Conservation (phyloP, 2,888 invertebrate species). For the Agrilus cyanescens region DNA sequence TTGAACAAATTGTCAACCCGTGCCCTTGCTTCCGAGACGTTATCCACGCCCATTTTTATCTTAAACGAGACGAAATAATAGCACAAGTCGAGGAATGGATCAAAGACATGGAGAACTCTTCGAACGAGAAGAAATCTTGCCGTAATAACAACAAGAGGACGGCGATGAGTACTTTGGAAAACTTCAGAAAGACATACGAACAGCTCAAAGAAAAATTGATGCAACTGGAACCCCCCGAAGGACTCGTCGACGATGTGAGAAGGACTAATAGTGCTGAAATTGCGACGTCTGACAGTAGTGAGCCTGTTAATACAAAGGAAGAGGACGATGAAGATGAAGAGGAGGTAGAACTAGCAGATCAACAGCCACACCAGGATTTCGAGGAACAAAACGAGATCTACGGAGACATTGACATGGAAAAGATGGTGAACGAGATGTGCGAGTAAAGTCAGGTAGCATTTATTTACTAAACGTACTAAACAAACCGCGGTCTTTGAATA, state of each 20-base stretch:
- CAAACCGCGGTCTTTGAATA: too few species aligned
- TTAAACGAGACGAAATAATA: conserved; percentile 83
- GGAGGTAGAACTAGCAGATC: conserved; percentile 13
- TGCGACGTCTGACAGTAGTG: conserved; percentile 9
- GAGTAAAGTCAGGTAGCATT: conserved; percentile 34
- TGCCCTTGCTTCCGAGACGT: conserved; percentile 89
- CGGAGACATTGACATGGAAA: conserved; percentile 64
- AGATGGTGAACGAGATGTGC: conserved; percentile 60
- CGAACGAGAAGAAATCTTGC: conserved; percentile 55
- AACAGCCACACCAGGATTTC: conserved; percentile 13
- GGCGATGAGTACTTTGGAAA: conserved; percentile 29
- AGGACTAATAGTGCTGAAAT: conserved; percentile 35
- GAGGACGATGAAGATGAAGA: conserved; percentile 6
- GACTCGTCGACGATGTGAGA: conserved; percentile 54
- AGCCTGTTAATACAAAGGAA: conserved; percentile 4
- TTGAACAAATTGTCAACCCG: conserved; percentile 83
- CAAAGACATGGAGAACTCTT: conserved; percentile 62
- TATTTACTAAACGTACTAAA: too few species aligned
- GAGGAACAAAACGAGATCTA: conserved; percentile 37
- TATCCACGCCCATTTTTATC: conserved; percentile 87
- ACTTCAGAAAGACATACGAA: conserved; percentile 32
- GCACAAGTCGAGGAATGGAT: conserved; percentile 86
- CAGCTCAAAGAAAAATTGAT: conserved; percentile 77
- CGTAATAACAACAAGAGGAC: conserved; percentile 39
- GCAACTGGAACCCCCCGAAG: conserved; percentile 69